Evolutionary conservation across 2,113 vertebrate genomes (phyloP), one percentile per base, ranked within the genome.

Genomic region (Periophthalmus modestus): DNA sequence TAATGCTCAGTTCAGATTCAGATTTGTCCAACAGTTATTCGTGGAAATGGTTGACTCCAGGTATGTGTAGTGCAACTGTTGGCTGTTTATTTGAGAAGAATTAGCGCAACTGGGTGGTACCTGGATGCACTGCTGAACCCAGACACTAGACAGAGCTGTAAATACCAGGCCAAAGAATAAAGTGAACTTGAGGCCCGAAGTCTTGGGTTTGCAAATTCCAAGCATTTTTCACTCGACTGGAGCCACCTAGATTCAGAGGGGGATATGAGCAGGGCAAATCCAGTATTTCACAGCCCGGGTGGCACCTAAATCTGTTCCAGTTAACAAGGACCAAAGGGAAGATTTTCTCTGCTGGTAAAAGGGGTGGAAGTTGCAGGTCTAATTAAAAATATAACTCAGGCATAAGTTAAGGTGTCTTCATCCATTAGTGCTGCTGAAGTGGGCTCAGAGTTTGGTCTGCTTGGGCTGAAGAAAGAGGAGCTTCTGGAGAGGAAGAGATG

Each of bases 131-230:
- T 74, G 1, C 23, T 83, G 82, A 82, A 71, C 74, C 72, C 69
- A 79, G 75, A 83, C 80, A 68, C 50, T 43, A 87, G 77, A 83
- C 78, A 82, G 67, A 81, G 73, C 82, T 82, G 78, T 88, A 92
- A 88, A 90, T 83, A 87, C 85, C 80, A 90, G 33, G 54, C 71
- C 67, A 75, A 69, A 63, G 18, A 21, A 79, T 46, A 89, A 91
- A 83, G 80, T 74, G 81, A 90, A 89, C 85, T 89, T 88, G 79
- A 91, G 86, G 85, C 88, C 87, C 87, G 82, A 88, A 92, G 84
- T 85, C 88, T 84, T 88, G 79, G 77, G 87, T 88, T 87, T 86
- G 87, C 87, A 92, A 90, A 93, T 94, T 93, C 92, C 89, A 88
- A 77, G 82, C 88, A 92, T 93, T 91, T 93, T 85, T 93, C 69